Percentiles rank a stretch among this genome's conserved stretches.
Conservation (phyloP, 2,113 vertebrate genomes). For the Prunella fulvescens region DNA sequence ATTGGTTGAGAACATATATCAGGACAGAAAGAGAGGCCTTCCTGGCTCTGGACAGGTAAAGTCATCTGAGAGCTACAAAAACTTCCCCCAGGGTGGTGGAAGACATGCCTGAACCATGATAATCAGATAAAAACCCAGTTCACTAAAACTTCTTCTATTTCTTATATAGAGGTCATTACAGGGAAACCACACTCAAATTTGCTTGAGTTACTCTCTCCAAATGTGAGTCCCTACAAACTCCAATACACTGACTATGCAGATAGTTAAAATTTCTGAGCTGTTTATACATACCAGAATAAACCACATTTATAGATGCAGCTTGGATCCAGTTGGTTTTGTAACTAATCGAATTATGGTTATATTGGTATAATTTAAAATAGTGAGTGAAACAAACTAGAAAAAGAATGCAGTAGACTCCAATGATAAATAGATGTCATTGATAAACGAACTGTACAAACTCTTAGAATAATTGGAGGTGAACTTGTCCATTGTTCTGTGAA, state of each 20-base stretch:
- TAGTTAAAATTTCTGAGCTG: neutral
- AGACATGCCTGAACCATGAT: neutral
- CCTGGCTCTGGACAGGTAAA: neutral
- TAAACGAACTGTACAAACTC: neutral
- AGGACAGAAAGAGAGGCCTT: neutral
- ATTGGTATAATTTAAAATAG: neutral
- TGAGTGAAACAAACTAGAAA: neutral
- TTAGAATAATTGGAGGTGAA: neutral
- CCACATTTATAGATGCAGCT: neutral
- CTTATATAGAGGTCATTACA: neutral
- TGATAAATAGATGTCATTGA: neutral
- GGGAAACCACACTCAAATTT: neutral
- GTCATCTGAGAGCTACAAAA: neutral
- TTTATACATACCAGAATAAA: neutral
- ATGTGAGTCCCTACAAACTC: neutral
- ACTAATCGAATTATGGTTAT: neutral
- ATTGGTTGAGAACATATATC: neutral
- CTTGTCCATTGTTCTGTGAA: neutral
- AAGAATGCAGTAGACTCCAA: neutral
- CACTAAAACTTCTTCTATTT: neutral
- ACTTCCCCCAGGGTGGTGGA: neutral
- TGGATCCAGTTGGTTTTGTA: neutral
- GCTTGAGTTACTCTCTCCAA: neutral
- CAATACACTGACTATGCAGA: neutral
- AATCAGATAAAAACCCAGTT: neutral